phyloP scores from a whole-genome alignment of 2,113 vertebrate species.

The Labeo catla region DNA sequence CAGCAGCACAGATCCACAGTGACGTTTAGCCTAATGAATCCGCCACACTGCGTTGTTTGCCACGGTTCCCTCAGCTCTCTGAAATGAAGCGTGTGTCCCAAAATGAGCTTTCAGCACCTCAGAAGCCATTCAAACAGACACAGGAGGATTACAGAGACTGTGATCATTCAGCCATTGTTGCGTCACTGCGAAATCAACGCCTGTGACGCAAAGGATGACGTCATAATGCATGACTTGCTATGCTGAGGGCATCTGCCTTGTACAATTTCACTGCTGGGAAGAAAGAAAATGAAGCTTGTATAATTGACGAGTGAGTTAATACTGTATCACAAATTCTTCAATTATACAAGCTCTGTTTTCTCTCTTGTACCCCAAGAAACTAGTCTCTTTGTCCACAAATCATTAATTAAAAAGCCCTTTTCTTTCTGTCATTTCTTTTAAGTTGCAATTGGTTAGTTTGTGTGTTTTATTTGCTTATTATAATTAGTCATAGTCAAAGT shows the following conservation, averaged over 20 bases:
- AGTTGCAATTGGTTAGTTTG: not conserved
- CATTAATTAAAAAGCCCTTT: not conserved
- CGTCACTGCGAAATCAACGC: not conserved
- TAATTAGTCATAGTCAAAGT: not conserved
- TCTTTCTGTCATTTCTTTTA: not conserved
- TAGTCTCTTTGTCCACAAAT: not conserved
- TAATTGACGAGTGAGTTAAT: constrained; percentile 34
- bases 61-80: not conserved
- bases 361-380: not conserved
- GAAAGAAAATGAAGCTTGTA: constrained; percentile 26
- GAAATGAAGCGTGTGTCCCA: not conserved
- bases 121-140: not conserved
- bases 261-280: not conserved
- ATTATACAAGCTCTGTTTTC: constrained; percentile 4
- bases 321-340: constrained; percentile 4
- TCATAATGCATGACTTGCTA: not conserved
- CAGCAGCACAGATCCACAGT: constrained; percentile 8
- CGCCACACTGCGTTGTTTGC: not conserved
- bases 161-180: constrained; percentile 11
- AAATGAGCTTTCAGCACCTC: constrained; percentile 25
- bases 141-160: not conserved
- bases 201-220: not conserved
- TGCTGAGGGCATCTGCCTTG: not conserved
- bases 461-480: not conserved
- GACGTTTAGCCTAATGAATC: constrained; percentile 24